These are phyloP conservation scores for Scaptodrosophila latifasciaeformis DNA, from an alignment of 2,888 invertebrate species.

Conservation along the genomic window DNA sequence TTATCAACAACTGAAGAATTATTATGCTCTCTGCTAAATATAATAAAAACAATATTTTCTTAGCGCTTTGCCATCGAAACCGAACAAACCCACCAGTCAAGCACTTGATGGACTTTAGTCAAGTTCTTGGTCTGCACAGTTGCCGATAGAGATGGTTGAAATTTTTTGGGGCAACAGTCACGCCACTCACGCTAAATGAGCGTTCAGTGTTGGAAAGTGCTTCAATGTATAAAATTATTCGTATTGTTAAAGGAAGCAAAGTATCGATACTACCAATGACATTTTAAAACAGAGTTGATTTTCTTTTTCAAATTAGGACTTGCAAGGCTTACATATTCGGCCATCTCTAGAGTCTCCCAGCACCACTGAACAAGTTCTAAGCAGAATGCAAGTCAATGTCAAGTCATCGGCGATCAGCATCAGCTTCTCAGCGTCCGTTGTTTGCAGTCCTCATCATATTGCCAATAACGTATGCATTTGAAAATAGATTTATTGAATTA, in stretches of 20 bases:
- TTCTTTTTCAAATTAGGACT: too few relatives aligned
- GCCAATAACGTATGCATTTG: conserved; percentile 66
- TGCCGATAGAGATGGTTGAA: conserved; percentile 15
- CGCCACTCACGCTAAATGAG: too few relatives aligned
- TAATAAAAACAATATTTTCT: conserved; percentile 61
- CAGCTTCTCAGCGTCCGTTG: background rate
- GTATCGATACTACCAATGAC: too few relatives aligned
- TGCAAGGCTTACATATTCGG: too few relatives aligned
- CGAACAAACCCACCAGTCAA: conserved; percentile 1
- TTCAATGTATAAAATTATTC: too few relatives aligned
- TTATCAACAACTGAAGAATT: conserved; percentile 67
- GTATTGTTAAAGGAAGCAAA: too few relatives aligned
- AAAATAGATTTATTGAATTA: conserved; percentile 74
- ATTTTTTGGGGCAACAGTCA: background rate
- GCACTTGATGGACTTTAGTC: conserved; percentile 71
- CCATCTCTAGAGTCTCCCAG: too few relatives aligned
- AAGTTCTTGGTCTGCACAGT: conserved; percentile 58
- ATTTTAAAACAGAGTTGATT: too few relatives aligned
- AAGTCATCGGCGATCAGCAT: conserved; percentile 18
- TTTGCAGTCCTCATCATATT: conserved; percentile 58
- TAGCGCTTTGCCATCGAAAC: conserved; percentile 28
- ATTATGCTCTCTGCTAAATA: conserved; percentile 70
- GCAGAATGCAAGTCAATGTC: conserved; percentile 49
- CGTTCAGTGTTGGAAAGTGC: conserved; percentile 51
- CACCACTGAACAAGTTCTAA: too few relatives aligned